These are phyloP conservation scores for Macropus fuliginosus DNA, from an alignment of 2,797 vertebrate species.

Conservation along the genomic window DNA sequence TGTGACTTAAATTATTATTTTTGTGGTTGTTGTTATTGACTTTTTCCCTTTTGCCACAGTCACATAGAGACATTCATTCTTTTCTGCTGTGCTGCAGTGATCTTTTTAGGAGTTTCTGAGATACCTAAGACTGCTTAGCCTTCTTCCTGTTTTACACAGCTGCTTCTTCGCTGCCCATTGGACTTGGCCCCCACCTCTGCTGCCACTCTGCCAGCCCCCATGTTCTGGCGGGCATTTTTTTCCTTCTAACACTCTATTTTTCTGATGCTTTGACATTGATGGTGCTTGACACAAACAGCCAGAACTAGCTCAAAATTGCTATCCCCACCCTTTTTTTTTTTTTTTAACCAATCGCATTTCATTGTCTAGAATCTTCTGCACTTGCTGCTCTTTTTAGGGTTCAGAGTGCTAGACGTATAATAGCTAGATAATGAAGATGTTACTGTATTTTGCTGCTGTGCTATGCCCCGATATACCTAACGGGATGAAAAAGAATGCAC, in stretches of 20 bases:
- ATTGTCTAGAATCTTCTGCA: background rate
- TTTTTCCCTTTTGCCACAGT: background rate
- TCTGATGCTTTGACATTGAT: background rate
- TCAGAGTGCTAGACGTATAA: background rate
- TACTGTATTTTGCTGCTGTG: constrained; percentile 41
- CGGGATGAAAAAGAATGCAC: constrained; percentile 60
- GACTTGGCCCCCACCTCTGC: background rate
- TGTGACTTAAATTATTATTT: background rate
- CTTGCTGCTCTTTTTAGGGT: background rate
- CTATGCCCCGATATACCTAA: constrained; percentile 59
- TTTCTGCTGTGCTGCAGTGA: background rate
- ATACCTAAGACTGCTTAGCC: background rate
- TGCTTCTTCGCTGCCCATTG: background rate
- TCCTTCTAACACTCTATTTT: background rate
- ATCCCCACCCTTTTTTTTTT: no score
- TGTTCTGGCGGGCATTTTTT: background rate
- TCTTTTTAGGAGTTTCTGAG: background rate
- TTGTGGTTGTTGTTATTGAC: background rate
- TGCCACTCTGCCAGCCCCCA: background rate
- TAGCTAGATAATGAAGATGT: background rate
- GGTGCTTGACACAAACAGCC: background rate
- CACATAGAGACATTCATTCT: background rate
- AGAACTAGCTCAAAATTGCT: background rate
- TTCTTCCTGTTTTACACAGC: background rate
- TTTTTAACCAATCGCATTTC: background rate